Base-by-base conservation (phyloP, 2,888 invertebrate species). In the Parascotia fuliginaria region DNA sequence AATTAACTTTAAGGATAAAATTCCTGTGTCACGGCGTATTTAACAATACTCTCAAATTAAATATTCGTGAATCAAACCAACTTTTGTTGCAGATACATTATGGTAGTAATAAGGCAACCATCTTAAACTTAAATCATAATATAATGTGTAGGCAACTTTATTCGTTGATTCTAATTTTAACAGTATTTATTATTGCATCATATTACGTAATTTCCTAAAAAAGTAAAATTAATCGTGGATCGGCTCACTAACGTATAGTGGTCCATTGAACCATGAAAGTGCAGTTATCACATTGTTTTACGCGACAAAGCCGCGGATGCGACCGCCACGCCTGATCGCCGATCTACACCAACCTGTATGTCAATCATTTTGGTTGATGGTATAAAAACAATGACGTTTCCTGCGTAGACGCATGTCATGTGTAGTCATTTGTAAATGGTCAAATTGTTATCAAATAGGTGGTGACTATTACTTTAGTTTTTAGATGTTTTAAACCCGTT, bases 301-400 rank as follows among this genome's bases (percentile, higher is more conserved):
- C 42, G 50, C 54, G 54, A 84, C 83, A 84, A 85, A 80, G 70
- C 64, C 54, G 55, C 86, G 86, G 86, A 83, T 81, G 79, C 73
- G 67, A 71, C 50, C 65, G 74, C 60, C 72, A 84, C 81, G 86
- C 74, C 81, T 79, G 75, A 87, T 87, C 80, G 81, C 79, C 57
- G 63, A 62, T 79, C 66, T 76, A 73, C 73, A 72, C 77, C 69
- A 49, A 63, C 69, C 70, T 75, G 72, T 73, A 70, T 67, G 51
- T 75, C 65, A 65, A 72, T 73, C 76, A 77, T 77, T n/a, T 81
- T 73, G 75, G 71, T 70, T 65, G 73, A 71, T 75, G 65, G 71
- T 77, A 73, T 79, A 79, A 81, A 74, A 83, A 83, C 83, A 86
- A 83, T 82, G 67, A 55, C 42, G 53, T 59, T 80, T 84, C 85